These are phyloP conservation scores for Euplagia quadripunctaria DNA, from an alignment of 2,888 invertebrate genomes.

Conservation along the genomic window DNA sequence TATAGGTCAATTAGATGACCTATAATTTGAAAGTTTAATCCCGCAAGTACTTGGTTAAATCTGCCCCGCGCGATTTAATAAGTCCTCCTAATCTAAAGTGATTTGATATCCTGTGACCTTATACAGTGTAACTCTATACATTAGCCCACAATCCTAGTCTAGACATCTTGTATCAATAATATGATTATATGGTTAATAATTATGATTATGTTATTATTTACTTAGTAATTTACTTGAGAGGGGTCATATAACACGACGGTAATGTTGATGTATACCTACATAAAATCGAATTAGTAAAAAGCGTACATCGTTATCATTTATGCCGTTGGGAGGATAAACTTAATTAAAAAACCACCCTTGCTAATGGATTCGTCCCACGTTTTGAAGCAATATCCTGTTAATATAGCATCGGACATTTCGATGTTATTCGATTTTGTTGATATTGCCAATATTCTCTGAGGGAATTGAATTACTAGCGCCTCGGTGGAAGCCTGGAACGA, in stretches of 20 bases:
- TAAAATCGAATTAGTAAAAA: slow-evolving; percentile 36
- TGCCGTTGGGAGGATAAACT: slow-evolving; percentile 52
- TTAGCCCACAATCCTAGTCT: slow-evolving; percentile 18
- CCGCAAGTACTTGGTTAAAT: no score
- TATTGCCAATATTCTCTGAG: slow-evolving; percentile 70
- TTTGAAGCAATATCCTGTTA: slow-evolving; percentile 67
- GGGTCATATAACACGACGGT: slow-evolving; percentile 6
- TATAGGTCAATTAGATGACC: no score
- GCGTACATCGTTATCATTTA: slow-evolving; percentile 36
- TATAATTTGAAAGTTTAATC: no score
- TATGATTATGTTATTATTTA: slow-evolving; percentile 8
- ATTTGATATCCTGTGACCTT: slow-evolving; percentile 28
- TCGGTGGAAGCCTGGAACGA: slow-evolving; percentile 46
- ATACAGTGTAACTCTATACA: slow-evolving; percentile 42
- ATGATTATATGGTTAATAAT: slow-evolving; percentile 33
- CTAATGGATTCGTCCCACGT: slow-evolving; percentile 66
- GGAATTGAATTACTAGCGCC: slow-evolving; percentile 68
- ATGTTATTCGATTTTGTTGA: slow-evolving; percentile 65
- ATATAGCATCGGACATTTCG: slow-evolving; percentile 64
- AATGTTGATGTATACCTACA: neutral
- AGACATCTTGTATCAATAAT: slow-evolving; percentile 39
- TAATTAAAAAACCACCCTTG: slow-evolving; percentile 70
- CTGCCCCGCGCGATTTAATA: neutral
- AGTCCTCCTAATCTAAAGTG: slow-evolving; percentile 2
- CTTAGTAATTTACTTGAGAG: slow-evolving; percentile 5